Evolutionary conservation across 1,140 invertebrate genomes (phyloP).

Genomic region (Dryas iulia): DNA sequence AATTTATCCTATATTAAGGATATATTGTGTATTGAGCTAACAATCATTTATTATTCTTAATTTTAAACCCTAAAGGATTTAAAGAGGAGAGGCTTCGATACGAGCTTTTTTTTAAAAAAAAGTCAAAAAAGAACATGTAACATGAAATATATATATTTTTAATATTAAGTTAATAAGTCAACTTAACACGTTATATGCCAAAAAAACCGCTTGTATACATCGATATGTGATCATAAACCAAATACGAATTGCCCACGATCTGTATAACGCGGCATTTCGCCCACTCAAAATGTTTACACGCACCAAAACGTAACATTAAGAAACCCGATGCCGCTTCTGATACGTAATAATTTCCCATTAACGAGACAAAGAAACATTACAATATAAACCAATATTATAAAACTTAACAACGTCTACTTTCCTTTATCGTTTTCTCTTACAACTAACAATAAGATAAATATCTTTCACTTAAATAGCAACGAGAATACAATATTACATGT

Average conservation of each 20-base stretch:
- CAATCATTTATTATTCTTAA: no score
- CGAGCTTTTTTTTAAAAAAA: no score
- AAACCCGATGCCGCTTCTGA: constrained; percentile 18
- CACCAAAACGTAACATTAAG: constrained; percentile 19
- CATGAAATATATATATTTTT: not conserved
- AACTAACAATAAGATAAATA: not conserved
- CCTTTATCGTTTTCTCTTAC: not conserved
- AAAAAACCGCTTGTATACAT: not conserved
- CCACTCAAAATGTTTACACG: constrained; percentile 31
- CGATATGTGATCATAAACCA: not conserved
- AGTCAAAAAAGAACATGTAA: no score
- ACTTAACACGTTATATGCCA: not conserved
- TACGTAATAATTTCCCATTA: constrained; percentile 15
- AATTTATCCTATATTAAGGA: not conserved
- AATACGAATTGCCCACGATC: not conserved
- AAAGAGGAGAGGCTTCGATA: no score
- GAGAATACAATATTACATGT: not conserved
- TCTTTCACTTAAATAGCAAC: not conserved
- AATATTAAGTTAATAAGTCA: not conserved
- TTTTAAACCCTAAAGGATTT: no score
- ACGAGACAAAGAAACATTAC: constrained; percentile 1
- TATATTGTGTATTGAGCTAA: no score
- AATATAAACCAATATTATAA: not conserved
- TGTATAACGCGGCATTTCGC: constrained; percentile 38
- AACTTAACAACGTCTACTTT: not conserved